Conservation (phyloP, 2,888 invertebrate genomes). For the Caenorhabditis sp. region DNA sequence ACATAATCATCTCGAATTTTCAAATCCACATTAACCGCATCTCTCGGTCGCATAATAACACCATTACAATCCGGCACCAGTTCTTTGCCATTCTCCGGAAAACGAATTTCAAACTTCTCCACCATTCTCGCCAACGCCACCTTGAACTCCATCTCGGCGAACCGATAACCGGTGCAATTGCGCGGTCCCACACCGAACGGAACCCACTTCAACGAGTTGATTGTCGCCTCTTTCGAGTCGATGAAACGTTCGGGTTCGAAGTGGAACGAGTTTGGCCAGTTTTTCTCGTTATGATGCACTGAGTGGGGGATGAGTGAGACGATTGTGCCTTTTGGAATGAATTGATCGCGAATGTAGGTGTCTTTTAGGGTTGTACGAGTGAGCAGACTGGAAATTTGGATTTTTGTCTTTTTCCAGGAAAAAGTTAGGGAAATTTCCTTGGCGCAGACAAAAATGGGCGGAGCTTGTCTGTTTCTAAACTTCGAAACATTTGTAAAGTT, state of each 20-base stretch:
- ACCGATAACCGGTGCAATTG: conserved; percentile 65
- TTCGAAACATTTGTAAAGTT: too few species aligned
- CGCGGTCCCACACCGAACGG: conserved; percentile 67
- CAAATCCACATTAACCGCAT: conserved; percentile 10
- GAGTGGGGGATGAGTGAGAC: conserved; percentile 36
- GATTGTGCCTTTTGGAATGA: conserved; percentile 40
- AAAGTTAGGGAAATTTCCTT: neutral
- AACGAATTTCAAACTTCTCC: conserved; percentile 33
- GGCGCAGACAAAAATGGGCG: too few species aligned
- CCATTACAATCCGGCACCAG: conserved; percentile 28
- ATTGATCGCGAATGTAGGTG: conserved; percentile 44
- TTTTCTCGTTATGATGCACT: conserved; percentile 36
- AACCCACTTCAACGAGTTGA: conserved; percentile 53
- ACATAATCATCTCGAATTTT: neutral
- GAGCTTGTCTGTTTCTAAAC: too few species aligned
- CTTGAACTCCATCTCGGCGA: conserved; percentile 68
- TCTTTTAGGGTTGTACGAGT: conserved; percentile 50
- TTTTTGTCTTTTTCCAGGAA: too few species aligned
- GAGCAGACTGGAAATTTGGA: conserved; percentile 51
- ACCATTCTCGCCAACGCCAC: conserved; percentile 52
- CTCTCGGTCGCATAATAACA: conserved; percentile 33
- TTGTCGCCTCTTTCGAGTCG: conserved; percentile 27
- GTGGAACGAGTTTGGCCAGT: conserved; percentile 57
- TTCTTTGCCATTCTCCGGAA: conserved; percentile 11
- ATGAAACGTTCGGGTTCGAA: conserved; percentile 58